Conservation (phyloP, 1,140 invertebrate genomes). For the Bombus pyrosoma region DNA sequence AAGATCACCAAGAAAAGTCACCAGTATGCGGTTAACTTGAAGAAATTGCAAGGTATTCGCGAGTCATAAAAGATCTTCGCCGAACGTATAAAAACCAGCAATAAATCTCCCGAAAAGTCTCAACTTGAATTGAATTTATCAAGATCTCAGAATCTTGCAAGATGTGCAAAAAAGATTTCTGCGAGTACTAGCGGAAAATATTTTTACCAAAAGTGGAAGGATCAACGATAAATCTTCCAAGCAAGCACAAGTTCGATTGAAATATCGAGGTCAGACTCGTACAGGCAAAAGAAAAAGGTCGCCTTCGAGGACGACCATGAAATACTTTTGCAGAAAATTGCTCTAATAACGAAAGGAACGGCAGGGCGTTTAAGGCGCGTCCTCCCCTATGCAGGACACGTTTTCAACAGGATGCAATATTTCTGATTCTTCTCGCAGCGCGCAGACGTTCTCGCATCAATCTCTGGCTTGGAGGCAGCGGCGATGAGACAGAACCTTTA, state of each 20-base stretch:
- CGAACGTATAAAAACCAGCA: too few relatives aligned
- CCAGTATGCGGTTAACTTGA: not conserved
- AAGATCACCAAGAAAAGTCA: not conserved
- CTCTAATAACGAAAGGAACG: slow-evolving; percentile 1
- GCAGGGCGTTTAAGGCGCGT: not conserved
- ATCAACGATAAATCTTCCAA: not conserved
- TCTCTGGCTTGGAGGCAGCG: slow-evolving; percentile 49
- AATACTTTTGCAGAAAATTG: not conserved
- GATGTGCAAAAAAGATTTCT: too few relatives aligned
- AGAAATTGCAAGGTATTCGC: too few relatives aligned
- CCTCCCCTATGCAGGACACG: not conserved
- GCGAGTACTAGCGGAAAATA: too few relatives aligned
- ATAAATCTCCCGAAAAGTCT: too few relatives aligned
- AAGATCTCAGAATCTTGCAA: too few relatives aligned
- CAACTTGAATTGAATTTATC: too few relatives aligned
- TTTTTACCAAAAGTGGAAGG: not conserved
- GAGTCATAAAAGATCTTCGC: too few relatives aligned
- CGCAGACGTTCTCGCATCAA: slow-evolving; percentile 54
- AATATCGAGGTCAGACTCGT: not conserved
- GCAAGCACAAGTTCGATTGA: not conserved
- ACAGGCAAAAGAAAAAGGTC: not conserved
- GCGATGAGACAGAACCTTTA: slow-evolving; percentile 65
- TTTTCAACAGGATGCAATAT: slow-evolving; percentile 57
- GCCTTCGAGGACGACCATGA: not conserved
- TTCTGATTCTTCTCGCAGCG: slow-evolving; percentile 62